Conservation (phyloP, 1,140 invertebrate species). For the Brachionus asplanchnoidis region DNA sequence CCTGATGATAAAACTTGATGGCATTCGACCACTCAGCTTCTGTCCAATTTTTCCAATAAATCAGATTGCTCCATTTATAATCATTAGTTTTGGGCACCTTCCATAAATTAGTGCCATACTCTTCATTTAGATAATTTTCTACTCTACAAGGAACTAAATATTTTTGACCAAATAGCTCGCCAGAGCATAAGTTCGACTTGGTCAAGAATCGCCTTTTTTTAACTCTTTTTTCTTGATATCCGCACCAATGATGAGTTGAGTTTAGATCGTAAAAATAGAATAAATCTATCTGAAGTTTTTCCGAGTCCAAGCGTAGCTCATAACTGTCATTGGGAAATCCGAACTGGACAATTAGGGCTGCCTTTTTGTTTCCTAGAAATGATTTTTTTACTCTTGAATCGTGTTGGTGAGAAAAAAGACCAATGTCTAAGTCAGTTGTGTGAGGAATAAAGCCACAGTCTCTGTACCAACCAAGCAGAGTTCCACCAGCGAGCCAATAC, state of each 20-base stretch:
- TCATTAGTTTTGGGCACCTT: not conserved
- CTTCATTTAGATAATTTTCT: not conserved
- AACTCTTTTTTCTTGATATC: not conserved
- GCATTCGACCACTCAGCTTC: not conserved
- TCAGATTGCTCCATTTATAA: not conserved
- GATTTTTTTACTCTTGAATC: not conserved
- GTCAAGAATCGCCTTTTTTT: not conserved
- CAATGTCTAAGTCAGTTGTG: not conserved
- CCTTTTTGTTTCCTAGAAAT: not conserved
- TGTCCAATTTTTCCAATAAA: not conserved
- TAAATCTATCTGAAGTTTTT: not conserved
- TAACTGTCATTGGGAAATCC: not conserved
- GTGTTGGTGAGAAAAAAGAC: not conserved
- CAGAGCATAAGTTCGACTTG: not conserved
- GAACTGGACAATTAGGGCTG: not conserved
- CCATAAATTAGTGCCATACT: not conserved
- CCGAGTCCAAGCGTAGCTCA: not conserved
- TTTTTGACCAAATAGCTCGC: not conserved
- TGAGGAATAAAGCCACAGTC: constrained; percentile 10
- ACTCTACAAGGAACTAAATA: not conserved
- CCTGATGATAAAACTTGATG: not conserved
- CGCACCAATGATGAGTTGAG: constrained; percentile 6
- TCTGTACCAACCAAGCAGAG: not conserved
- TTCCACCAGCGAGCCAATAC: not conserved
- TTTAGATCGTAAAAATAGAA: not conserved